Evolutionary conservation across 2,113 vertebrate species (phyloP).

Genomic region (Apus apus): DNA sequence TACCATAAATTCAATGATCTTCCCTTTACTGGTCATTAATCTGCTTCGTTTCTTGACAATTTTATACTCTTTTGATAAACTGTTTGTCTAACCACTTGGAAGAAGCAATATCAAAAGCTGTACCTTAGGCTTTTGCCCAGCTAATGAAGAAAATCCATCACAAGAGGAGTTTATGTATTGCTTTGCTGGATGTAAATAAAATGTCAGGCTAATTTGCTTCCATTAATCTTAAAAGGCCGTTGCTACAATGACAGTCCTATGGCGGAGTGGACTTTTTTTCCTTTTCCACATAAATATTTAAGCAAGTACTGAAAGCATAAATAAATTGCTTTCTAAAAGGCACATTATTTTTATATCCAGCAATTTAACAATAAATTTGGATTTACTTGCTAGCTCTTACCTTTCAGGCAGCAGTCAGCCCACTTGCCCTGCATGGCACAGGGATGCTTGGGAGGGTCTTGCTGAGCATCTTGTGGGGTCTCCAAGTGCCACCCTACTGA

Average conservation of each 20-base stretch:
- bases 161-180: slow-evolving; percentile 31
- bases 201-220: slow-evolving; percentile 57
- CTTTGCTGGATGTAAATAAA: slow-evolving; percentile 63
- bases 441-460: not conserved
- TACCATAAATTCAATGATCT: slow-evolving; percentile 40
- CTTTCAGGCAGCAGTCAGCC: not conserved
- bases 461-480: not conserved
- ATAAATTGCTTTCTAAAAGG: slow-evolving; percentile 57
- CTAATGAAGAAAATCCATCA: slow-evolving; percentile 73
- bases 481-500: not conserved
- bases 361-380: slow-evolving; percentile 14
- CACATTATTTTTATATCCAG: slow-evolving; percentile 35
- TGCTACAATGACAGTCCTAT: not conserved
- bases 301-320: slow-evolving; percentile 36
- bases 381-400: not conserved
- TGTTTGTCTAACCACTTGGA: slow-evolving; percentile 39
- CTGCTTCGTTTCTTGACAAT: slow-evolving; percentile 48
- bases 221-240: slow-evolving; percentile 46
- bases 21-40: slow-evolving; percentile 51
- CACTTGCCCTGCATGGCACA: not conserved
- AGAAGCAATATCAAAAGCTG: slow-evolving; percentile 37
- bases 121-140: not conserved
- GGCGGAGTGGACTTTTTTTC: not conserved
- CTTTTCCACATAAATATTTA: slow-evolving; percentile 46
- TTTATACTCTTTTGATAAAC: slow-evolving; percentile 61